Conservation (phyloP, 2,888 invertebrate species). For the Subacronicta megacephala region DNA sequence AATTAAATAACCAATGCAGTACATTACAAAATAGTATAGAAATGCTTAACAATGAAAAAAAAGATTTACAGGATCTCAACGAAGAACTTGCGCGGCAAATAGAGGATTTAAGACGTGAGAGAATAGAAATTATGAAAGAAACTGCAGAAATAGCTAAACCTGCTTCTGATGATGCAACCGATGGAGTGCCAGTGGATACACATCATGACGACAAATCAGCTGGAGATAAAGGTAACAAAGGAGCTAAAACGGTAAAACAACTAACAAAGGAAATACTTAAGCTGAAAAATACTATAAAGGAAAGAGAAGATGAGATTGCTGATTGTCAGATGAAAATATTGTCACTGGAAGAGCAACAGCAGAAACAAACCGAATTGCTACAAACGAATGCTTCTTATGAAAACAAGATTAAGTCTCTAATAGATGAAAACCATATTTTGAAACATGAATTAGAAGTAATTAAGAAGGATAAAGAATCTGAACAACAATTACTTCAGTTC, state of each 20-base stretch:
- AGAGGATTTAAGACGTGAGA: slow-evolving; percentile 80
- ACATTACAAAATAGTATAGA: slow-evolving; percentile 81
- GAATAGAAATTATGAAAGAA: slow-evolving; percentile 82
- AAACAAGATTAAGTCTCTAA: slow-evolving; percentile 78
- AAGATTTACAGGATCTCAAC: slow-evolving; percentile 74
- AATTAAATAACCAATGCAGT: slow-evolving; percentile 86
- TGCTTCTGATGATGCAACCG: slow-evolving; percentile 71
- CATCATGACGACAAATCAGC: slow-evolving; percentile 78
- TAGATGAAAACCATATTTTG: slow-evolving; percentile 79
- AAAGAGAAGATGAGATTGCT: slow-evolving; percentile 86
- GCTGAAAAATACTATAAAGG: slow-evolving; percentile 85
- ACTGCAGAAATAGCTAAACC: slow-evolving; percentile 78
- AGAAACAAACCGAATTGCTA: slow-evolving; percentile 79
- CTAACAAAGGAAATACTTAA: slow-evolving; percentile 87
- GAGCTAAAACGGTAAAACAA: slow-evolving; percentile 84
- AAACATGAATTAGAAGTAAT: slow-evolving; percentile 76
- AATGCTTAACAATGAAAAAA: slow-evolving; percentile 83
- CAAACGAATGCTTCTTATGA: slow-evolving; percentile 75
- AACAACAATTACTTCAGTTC: slow-evolving; percentile 67
- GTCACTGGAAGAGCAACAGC: slow-evolving; percentile 85
- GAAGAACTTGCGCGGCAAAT: slow-evolving; percentile 80
- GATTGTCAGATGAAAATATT: slow-evolving; percentile 87
- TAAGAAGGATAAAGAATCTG: slow-evolving; percentile 69
- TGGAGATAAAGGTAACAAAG: slow-evolving; percentile 76
- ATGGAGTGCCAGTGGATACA: slow-evolving; percentile 68